These are phyloP conservation scores for Orthonevra nobilis DNA, from an alignment of 2,888 invertebrate genomes.

Conservation along the genomic window DNA sequence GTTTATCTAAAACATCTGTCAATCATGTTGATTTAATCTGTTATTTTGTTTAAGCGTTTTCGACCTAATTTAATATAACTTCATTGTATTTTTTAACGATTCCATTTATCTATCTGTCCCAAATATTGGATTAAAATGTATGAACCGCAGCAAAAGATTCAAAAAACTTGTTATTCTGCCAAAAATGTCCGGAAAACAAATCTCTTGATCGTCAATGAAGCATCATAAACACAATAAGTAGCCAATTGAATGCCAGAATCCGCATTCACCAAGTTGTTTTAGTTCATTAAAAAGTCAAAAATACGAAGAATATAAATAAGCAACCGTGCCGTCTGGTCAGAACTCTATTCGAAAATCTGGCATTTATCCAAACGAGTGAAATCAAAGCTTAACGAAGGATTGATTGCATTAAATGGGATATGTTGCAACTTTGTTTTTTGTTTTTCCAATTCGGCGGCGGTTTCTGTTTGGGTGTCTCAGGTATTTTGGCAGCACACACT, in stretches of 20 bases:
- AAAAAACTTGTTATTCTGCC: neutral
- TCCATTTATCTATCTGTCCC: neutral
- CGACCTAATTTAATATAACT: no score
- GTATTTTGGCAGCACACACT: conserved; percentile 15
- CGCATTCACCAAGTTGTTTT: conserved; percentile 1
- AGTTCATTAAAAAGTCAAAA: neutral
- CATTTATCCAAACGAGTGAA: conserved; percentile 17
- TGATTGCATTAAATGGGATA: conserved; percentile 1
- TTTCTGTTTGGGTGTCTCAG: neutral
- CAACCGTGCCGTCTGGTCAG: neutral
- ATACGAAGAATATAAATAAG: no score
- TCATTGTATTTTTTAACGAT: neutral
- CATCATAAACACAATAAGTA: conserved; percentile 6
- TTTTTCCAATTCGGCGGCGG: neutral
- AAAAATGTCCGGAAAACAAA: conserved; percentile 13
- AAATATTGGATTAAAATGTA: neutral
- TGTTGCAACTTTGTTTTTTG: conserved; percentile 9
- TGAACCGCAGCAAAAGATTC: no score
- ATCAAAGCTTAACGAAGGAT: neutral
- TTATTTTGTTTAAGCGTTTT: no score
- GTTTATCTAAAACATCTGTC: no score
- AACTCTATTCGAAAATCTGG: neutral
- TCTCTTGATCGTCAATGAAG: conserved; percentile 6
- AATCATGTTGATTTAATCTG: no score
- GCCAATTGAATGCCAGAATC: conserved; percentile 6